These are phyloP conservation scores for Torymus tubicola DNA, from an alignment of 2,888 invertebrate genomes.

Conservation along the genomic window DNA sequence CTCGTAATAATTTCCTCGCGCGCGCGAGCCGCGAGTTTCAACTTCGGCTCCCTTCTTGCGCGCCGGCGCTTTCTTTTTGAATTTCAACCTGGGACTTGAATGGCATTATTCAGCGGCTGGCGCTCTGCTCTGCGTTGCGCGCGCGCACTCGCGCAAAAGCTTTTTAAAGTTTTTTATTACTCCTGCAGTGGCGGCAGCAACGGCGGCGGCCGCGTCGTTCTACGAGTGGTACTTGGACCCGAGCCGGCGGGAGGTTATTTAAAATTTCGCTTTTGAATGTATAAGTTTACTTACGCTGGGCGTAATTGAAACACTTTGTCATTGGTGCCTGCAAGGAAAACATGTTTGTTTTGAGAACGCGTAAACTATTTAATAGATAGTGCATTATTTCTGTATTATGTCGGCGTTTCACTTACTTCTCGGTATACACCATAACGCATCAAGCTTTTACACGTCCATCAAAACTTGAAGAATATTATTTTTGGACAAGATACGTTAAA, in stretches of 20 bases:
- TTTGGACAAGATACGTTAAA: too few relatives aligned
- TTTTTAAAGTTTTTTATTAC: constrained; percentile 58
- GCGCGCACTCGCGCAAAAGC: constrained; percentile 44
- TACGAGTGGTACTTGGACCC: too few relatives aligned
- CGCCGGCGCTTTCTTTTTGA: constrained; percentile 53
- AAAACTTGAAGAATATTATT: neutral
- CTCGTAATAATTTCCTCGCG: constrained; percentile 67
- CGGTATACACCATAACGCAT: too few relatives aligned
- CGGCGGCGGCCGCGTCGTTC: too few relatives aligned
- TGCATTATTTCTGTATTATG: too few relatives aligned
- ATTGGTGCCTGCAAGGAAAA: neutral
- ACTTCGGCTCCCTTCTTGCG: constrained; percentile 36
- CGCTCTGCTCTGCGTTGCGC: neutral
- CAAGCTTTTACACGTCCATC: too few relatives aligned
- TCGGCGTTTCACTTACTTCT: too few relatives aligned
- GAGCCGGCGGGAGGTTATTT: constrained; percentile 29
- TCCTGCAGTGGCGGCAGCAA: too few relatives aligned
- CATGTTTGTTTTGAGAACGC: too few relatives aligned
- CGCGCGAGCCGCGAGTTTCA: constrained; percentile 58
- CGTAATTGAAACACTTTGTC: constrained; percentile 53
- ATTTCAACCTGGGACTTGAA: constrained; percentile 57
- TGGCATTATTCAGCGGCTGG: constrained; percentile 53
- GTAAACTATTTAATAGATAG: too few relatives aligned
- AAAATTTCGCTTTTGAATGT: constrained; percentile 55
- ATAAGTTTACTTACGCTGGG: constrained; percentile 38